phyloP scores from a whole-genome alignment of 1,140 invertebrate genomes.

The Cherax quadricarinatus region DNA sequence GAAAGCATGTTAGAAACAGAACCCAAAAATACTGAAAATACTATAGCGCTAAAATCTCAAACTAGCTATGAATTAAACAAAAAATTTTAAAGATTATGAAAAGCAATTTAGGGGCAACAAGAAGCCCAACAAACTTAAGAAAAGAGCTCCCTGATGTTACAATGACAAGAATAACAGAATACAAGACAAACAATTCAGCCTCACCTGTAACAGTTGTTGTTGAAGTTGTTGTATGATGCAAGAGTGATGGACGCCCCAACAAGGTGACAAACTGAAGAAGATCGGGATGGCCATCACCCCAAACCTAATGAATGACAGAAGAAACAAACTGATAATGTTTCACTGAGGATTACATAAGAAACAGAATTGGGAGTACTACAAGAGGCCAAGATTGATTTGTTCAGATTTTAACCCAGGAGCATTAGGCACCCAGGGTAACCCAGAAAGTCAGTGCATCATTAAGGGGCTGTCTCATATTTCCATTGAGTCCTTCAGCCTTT shows the following conservation, averaged over 20 bases:
- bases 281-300: constrained; percentile 92
- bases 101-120: too few species aligned
- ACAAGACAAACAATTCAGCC: not conserved
- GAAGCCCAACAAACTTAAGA: too few species aligned
- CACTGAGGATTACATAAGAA: not conserved
- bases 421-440: too few species aligned
- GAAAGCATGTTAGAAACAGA: too few species aligned
- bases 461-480: too few species aligned
- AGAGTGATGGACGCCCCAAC: constrained; percentile 89
- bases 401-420: not conserved
- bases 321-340: not conserved
- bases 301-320: constrained; percentile 83
- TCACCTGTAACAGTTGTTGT: constrained; percentile 88
- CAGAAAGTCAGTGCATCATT: too few species aligned
- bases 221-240: constrained; percentile 88
- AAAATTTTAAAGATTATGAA: too few species aligned
- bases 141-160: too few species aligned
- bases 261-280: constrained; percentile 90
- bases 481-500: too few species aligned
- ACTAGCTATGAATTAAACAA: too few species aligned
- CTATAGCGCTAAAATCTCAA: too few species aligned
- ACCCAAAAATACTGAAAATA: too few species aligned
- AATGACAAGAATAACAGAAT: not conserved
- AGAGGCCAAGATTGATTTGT: not conserved
- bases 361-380: not conserved